Percentiles rank a stretch among this genome's conserved stretches.
Evolutionary conservation across 2,797 vertebrate genomes (phyloP).

Genomic region (Myotis findleyi): DNA sequence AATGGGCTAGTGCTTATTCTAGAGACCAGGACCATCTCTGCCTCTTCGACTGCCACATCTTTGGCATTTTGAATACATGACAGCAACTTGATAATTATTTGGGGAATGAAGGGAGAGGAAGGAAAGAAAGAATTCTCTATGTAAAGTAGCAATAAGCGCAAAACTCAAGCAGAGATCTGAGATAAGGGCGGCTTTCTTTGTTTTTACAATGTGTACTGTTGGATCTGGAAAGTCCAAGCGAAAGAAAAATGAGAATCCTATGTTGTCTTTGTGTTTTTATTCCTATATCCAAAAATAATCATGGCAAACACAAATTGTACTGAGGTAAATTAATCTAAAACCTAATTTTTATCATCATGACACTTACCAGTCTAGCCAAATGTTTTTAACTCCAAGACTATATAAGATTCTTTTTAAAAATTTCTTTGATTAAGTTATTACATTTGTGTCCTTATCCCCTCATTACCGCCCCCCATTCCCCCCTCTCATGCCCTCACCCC

Average conservation of each 20-base stretch:
- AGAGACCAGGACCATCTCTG: neutral
- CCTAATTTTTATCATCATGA: slow-evolving; percentile 15
- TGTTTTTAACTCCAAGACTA: neutral
- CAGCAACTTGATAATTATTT: neutral
- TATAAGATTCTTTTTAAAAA: neutral
- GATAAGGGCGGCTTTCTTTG: neutral
- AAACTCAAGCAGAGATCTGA: slow-evolving; percentile 7
- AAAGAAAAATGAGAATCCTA: neutral
- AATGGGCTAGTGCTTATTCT: neutral
- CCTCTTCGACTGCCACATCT: neutral
- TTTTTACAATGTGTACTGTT: neutral
- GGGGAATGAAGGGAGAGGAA: neutral
- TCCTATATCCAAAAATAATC: neutral
- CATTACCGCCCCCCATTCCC: too few relatives aligned
- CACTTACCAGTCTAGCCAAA: neutral
- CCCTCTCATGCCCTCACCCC: too few relatives aligned
- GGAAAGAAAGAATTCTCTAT: neutral
- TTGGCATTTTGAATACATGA: neutral
- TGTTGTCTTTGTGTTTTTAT: neutral
- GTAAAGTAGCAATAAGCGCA: neutral
- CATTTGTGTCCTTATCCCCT: too few relatives aligned
- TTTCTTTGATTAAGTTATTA: neutral
- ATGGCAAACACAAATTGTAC: neutral
- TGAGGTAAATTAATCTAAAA: neutral
- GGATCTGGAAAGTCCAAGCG: neutral